Conservation (phyloP, 2,113 vertebrate species). For the Mobula birostris region DNA sequence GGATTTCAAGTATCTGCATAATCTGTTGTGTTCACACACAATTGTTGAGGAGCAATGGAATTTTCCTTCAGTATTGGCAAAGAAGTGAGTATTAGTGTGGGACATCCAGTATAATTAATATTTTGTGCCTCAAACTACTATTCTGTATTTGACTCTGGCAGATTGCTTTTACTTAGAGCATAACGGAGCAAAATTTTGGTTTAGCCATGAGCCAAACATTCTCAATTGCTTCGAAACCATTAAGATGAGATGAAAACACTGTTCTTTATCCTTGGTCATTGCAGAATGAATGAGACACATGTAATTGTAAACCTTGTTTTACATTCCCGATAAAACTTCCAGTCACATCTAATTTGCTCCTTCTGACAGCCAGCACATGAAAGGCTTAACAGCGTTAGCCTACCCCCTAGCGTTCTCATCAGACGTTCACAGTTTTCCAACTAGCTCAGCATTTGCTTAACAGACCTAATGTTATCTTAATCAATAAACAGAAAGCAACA, state of each 20-base stretch:
- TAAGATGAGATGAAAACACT: neutral
- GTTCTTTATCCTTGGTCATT: neutral
- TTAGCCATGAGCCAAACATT: neutral
- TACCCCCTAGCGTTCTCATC: conserved; percentile 21
- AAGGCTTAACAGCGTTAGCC: neutral
- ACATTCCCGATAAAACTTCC: neutral
- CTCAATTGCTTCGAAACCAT: neutral
- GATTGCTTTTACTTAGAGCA: neutral
- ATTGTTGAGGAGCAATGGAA: neutral
- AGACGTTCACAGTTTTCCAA: neutral
- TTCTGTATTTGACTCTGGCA: neutral
- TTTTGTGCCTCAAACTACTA: neutral
- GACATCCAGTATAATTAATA: neutral
- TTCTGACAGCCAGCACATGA: neutral
- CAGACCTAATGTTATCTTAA: neutral
- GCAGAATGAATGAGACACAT: neutral
- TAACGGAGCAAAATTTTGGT: neutral
- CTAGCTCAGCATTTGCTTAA: neutral
- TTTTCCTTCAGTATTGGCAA: neutral
- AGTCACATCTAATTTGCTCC: conserved; percentile 2
- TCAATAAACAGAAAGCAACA: neutral
- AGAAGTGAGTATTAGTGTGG: neutral
- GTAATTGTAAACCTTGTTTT: conserved; percentile 12
- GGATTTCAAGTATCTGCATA: no score
- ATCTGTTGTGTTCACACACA: neutral